A percentile compares a stretch with the other conserved stretches of the same genome.
Conservation (phyloP, 2,797 vertebrate genomes). For the Hyperoplus immaculatus region DNA sequence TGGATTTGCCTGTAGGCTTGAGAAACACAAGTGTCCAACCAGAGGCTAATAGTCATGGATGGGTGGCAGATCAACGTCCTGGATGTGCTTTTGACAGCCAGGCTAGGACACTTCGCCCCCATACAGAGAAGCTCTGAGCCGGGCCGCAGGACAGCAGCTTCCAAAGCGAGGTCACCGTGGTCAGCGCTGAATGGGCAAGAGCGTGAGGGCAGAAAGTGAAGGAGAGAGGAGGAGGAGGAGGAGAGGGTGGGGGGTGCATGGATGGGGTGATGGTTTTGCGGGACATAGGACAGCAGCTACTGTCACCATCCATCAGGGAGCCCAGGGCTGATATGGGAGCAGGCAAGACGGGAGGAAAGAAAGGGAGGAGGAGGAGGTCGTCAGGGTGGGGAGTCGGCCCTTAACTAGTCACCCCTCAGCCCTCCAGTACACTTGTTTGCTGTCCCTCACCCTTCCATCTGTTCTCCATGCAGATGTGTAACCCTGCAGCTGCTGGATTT, state of each 20-base stretch:
- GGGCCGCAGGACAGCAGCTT: conserved; percentile 45
- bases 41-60: conserved; percentile 51
- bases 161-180: conserved; percentile 65
- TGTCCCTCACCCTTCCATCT: conserved; percentile 40
- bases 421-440: conserved; percentile 50
- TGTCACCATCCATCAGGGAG: conserved; percentile 80
- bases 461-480: conserved; percentile 66
- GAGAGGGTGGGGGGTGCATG: conserved; percentile 11
- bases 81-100: conserved; percentile 79
- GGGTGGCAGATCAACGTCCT: conserved; percentile 36
- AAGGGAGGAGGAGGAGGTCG: conserved; percentile 54
- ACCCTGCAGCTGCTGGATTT: conserved; percentile 46
- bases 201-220: conserved; percentile 18
- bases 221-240: conserved; percentile 9
- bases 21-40: conserved; percentile 42
- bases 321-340: conserved; percentile 72
- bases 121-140: conserved; percentile 42
- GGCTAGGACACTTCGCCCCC: conserved; percentile 38
- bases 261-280: conserved; percentile 45
- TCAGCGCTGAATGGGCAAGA: conserved; percentile 50
- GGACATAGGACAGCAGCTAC: conserved; percentile 73
- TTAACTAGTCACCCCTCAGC: conserved; percentile 65
- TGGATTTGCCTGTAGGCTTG: conserved; percentile 41
- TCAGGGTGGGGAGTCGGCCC: conserved; percentile 49
- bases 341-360: conserved; percentile 61